A percentile compares a stretch with the other conserved stretches of the same genome.
Conservation (phyloP, 1,140 invertebrate genomes). For the Heliconius nattereri region DNA sequence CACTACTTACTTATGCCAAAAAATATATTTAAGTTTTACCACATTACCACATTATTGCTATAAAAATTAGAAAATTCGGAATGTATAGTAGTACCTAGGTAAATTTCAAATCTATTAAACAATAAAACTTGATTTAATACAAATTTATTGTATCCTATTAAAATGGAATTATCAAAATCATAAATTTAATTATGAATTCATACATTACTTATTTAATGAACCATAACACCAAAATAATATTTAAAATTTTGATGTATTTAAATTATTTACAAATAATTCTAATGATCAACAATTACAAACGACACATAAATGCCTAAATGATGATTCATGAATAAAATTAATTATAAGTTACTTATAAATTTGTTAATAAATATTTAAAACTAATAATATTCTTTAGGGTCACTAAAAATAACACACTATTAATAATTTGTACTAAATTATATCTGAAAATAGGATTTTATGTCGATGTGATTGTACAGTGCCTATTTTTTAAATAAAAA, state of each 20-base stretch:
- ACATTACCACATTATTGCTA: not conserved
- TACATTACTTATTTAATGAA: not conserved
- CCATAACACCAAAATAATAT: not conserved
- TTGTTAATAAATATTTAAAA: constrained; percentile 26
- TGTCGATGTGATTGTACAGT: constrained; percentile 9
- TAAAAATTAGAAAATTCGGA: constrained; percentile 12
- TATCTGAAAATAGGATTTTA: not conserved
- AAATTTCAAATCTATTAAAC: not conserved
- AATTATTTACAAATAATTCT: not conserved
- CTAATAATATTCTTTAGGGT: constrained; percentile 30
- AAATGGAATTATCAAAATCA: not conserved
- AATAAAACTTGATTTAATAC: not conserved
- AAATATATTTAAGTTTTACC: not conserved
- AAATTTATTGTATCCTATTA: not conserved
- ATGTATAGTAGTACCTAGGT: not conserved
- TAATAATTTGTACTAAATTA: constrained; percentile 43
- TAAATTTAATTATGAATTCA: not conserved
- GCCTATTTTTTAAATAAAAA: not conserved
- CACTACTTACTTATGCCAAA: not conserved
- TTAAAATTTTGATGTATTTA: not conserved
- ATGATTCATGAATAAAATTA: not conserved
- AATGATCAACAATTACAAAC: not conserved
- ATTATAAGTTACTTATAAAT: constrained; percentile 11
- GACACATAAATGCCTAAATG: not conserved
- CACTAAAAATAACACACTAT: constrained; percentile 23